Evolutionary conservation across 1,140 invertebrate species (phyloP), one percentile per base, ranked within the genome.

Genomic region (Ostrea edulis): DNA sequence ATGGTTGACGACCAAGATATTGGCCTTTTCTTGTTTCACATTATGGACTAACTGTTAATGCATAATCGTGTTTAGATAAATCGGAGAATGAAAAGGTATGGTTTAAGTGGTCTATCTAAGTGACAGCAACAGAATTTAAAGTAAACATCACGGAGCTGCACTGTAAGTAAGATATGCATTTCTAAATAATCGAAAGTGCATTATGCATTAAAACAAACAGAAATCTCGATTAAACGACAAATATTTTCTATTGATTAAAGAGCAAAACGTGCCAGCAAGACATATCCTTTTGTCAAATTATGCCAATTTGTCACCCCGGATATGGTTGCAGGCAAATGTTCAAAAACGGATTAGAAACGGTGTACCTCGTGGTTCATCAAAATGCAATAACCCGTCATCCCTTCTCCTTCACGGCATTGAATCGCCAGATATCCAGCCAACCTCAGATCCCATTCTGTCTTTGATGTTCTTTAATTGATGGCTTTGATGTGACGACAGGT

Each of bases 31-130:
- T 77, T 77, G 68, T 77, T 77, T 77, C 68, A 77, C 68, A 77
- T 77, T 77, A 35, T 77, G 29, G 68, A 11, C 68, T 11, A 29
- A 77, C 68, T 77, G 68, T 77, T 29, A 77, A 77, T 77, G 68
- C 68, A 77, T 77, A 77, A 77, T 77, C 68, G 68, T 77, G 68
- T 77, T 77, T 77, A 25, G 68, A 77, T 77, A 77, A 29, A 77
- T 77, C 29, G 22, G 12, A 77, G 68, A 77, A 77, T 77, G 68
- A 77, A 77, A 77, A 77, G 68, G 25, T 77, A 77, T 77, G 25
- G 29, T 77, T 29, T 35, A 35, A 77, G 68, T 77, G 68, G 68
- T 77, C 68, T 35, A 77, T 77, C 29, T 11, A 77, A 35, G 68
- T 35, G 68, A 77, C 68, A 77, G 68, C 68, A 14, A 25, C 7